phyloP scores from a whole-genome alignment of 2,888 invertebrate species.

The Sycophila texana region DNA sequence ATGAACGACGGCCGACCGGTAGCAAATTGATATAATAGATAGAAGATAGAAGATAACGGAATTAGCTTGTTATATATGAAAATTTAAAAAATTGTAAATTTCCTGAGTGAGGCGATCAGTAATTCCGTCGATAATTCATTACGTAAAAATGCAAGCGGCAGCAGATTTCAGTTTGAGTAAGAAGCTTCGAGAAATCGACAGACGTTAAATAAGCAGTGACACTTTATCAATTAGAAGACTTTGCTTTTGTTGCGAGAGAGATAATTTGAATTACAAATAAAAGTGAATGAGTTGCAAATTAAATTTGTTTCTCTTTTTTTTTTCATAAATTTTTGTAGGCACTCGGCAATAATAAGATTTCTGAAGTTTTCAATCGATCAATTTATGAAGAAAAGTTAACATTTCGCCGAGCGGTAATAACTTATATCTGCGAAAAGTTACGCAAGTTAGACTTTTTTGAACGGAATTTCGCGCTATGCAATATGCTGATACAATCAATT shows the following conservation, averaged over 20 bases:
- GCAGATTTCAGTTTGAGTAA: too few species aligned
- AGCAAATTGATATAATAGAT: too few species aligned
- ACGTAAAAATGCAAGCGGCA: too few species aligned
- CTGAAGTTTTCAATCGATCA: slow-evolving; percentile 12
- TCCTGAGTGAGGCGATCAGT: too few species aligned
- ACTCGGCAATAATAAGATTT: slow-evolving; percentile 19
- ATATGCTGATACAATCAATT: not conserved
- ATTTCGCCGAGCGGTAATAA: slow-evolving; percentile 28
- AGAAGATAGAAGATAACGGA: too few species aligned
- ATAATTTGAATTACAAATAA: not conserved
- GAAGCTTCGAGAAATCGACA: not conserved
- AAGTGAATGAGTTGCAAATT: slow-evolving; percentile 1
- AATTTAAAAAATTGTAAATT: too few species aligned
- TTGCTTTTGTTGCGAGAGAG: not conserved
- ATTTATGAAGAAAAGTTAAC: not conserved
- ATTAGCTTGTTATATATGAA: too few species aligned
- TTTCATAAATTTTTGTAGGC: slow-evolving; percentile 9
- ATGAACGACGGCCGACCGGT: too few species aligned
- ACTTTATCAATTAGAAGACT: not conserved
- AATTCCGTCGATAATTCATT: too few species aligned
- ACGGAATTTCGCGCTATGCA: slow-evolving; percentile 1
- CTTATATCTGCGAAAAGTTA: slow-evolving; percentile 12
- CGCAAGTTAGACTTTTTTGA: not conserved
- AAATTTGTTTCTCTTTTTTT: not conserved
- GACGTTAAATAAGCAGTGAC: not conserved